Base-by-base conservation (phyloP, 2,888 invertebrate species). In the Spisula solida region DNA sequence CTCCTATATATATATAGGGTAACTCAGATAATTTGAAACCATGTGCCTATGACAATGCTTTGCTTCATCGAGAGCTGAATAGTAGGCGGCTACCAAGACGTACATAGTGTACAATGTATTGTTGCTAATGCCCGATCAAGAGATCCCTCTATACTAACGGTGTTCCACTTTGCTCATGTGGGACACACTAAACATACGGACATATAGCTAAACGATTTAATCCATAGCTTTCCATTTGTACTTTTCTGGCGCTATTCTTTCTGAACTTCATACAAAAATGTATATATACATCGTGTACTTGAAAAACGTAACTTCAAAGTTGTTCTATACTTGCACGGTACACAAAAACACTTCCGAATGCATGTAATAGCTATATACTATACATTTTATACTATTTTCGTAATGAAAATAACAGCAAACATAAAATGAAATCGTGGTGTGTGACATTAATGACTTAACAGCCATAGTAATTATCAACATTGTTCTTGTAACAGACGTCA, bases 401-500 rank as follows among this genome's bases (percentile, higher is more conserved):
- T 75, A 16, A 75, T 75, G 75, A 31, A 75, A 25, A 18, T 31
- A 75, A 75, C 75, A 75, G 75, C 75, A 16, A 16, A 16, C 75
- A 75, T 66, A n/a, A 66, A 66, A n/a, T 66, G 60, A 20, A 34
- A 75, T 75, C 75, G 34, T 18, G 12, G 75, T 75, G 75, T 25
- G 75, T 75, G 75, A 75, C 75, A 75, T 75, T 75, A 75, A 75
- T 75, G 75, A 31, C 75, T 75, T 75, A 75, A 75, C 75, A 31
- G 75, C 34, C 75, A 75, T 31, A 31, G 10, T 75, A 75, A 75
- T 75, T 75, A 75, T 29, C 34, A 0, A 34, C 75, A 75, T 75
- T 75, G 75, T 75, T 75, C 75, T 34, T 75, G 25, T 31, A 25
- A 75, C 75, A 75, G 75, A 34, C 31, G 75, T 75, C 75, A 75